Base-by-base conservation (phyloP, 2,888 invertebrate genomes). In the Ligdia adustata region DNA sequence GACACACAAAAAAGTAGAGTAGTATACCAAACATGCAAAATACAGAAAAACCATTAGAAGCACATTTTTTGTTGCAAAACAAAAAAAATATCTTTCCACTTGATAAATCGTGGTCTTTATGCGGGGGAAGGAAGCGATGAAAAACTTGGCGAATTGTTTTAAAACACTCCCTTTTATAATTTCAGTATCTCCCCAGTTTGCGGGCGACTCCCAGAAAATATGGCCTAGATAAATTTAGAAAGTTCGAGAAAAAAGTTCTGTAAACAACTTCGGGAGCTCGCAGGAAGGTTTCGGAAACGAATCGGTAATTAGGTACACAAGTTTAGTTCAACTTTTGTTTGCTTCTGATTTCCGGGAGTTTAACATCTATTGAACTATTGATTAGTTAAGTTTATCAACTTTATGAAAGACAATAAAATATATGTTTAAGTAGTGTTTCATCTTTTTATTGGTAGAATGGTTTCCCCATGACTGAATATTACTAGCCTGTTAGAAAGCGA, bases 291-390 rank as follows among this genome's bases (percentile, higher is more conserved):
- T 67, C 60, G 60, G 62, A 69, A 66, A 63, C 62, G 71, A 77
- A 82, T 82, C 72, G 69, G 76, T 80, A 82, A 83, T 82, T 82
- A 77, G 73, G 70, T 70, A 70, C 68, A 75, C 67, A 75, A 72
- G 65, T 73, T 70, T 56, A 59, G 64, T 55, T 69, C 59, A 69
- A 75, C 67, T 73, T 72, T 66, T 70, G 72, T 75, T 75, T 68
- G 64, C 60, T 71, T 74, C 73, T 68, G 64, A 59, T 47, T 66
- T 62, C 58, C 60, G 37, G 38, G 18, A 37, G 35, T 49, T 42
- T 64, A 55, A 58, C 61, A 66, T 69, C 59, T 68, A 64, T 67
- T 58, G 57, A 63, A 55, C n/a, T n/a, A n/a, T n/a, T 66, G 66
- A 67, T 70, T 67, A 31, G 5, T 14, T 27, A 41, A 45, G 40